Base-by-base conservation (phyloP, 1,140 invertebrate genomes). In the Belonocnema kinseyi region DNA sequence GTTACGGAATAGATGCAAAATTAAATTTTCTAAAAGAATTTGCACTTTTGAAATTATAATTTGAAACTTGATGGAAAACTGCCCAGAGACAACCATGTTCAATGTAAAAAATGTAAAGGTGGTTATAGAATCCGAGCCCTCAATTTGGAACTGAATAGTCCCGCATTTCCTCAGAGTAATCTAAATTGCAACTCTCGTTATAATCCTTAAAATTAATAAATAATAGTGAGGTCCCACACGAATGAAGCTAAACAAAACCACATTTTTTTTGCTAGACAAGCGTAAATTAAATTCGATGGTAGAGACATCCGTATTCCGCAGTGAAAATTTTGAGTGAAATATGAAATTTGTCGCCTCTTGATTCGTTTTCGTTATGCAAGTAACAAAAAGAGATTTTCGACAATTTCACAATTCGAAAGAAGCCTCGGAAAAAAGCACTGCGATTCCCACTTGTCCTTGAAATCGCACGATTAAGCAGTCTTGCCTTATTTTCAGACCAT, bases 391-490 rank as follows among this genome's bases (percentile, higher is more conserved):
- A 56, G 53, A 1, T 56, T 56, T 56, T 21, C 19, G 61, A 66
- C 61, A 8, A 33, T 66, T 11, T 21, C 14, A n/a, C 26, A 66
- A 40, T n/a, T 66, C 26, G 33, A 46, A 66, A 40, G 8, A 66
- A 66, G 33, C 13, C 16, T 66, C 58, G 58, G 26, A 66, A 21
- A 66, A 66, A 66, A 66, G 61, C 61, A 66, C 26, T 66, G 61
- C 16, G 13, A 61, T 61, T 61, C 14, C 26, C 11, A 33, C 19
- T 21, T 61, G 58, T 66, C n/a, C 61, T 66, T 66, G 33, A 66
- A 66, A 66, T 66, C 26, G 61, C 61, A 66, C n/a, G n/a, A 54
- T 54, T 54, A 54, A n/a, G 53, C 53, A 54, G 53, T 54, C 53
- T 54, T 54, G n/a, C 10, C 6, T 54, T 54, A 16, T 66, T 33